Evolutionary conservation across 1,140 invertebrate species (phyloP).

Genomic region (Andricus grossulariae): DNA sequence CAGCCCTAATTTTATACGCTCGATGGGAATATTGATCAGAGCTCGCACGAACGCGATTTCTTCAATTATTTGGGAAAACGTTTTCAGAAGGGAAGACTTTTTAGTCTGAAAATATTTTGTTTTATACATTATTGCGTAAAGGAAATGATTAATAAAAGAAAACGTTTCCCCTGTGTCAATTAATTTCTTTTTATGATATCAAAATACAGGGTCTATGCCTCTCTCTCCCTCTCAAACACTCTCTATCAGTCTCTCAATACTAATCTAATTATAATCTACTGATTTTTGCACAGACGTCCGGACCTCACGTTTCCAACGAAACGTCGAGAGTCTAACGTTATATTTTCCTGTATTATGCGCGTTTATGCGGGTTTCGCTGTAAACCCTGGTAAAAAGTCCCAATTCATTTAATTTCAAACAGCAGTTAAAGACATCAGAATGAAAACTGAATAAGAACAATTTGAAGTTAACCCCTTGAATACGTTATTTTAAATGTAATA

Average conservation of each 20-base stretch:
- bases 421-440: background rate
- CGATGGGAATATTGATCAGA: background rate
- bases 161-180: background rate
- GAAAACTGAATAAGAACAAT: no score
- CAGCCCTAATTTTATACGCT: slow-evolving; percentile 1
- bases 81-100: background rate
- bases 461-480: no score
- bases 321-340: background rate
- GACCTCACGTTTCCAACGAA: background rate
- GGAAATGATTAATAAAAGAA: background rate
- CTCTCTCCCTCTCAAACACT: slow-evolving; percentile 5
- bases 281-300: background rate
- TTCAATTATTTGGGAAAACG: background rate
- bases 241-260: slow-evolving; percentile 21
- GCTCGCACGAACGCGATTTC: background rate
- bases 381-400: background rate
- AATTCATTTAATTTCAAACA: background rate
- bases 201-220: background rate
- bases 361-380: slow-evolving; percentile 10
- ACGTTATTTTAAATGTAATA: background rate
- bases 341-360: slow-evolving; percentile 22
- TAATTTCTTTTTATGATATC: background rate
- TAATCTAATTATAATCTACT: background rate
- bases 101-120: background rate
- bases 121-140: background rate